phyloP scores from a whole-genome alignment of 2,888 invertebrate species.

The Caenorhabditis uteleia region DNA sequence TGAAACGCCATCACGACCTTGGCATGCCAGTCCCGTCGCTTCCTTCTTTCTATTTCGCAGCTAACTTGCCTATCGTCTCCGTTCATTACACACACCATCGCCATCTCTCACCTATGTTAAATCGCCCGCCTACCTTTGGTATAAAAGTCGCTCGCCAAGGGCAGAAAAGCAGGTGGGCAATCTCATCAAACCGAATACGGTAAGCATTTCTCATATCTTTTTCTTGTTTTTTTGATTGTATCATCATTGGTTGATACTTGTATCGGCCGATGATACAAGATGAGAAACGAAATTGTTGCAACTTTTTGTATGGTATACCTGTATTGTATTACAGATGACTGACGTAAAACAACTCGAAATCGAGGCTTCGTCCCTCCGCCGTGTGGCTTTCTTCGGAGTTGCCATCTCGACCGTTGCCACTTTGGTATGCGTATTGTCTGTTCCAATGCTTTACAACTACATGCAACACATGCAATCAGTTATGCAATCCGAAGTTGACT shows the following conservation, averaged over 20 bases:
- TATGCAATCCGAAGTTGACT: constrained; percentile 62
- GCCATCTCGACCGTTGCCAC: constrained; percentile 59
- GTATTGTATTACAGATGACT: constrained; percentile 44
- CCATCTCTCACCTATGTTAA: constrained; percentile 27
- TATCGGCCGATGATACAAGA: neutral
- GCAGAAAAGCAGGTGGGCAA: constrained; percentile 45
- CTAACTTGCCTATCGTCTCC: constrained; percentile 24
- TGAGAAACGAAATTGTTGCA: no score
- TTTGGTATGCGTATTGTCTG: constrained; percentile 57
- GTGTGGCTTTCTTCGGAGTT: constrained; percentile 62
- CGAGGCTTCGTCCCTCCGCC: constrained; percentile 56
- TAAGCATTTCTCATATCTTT: constrained; percentile 24
- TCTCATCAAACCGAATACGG: constrained; percentile 43
- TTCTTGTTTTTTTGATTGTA: constrained; percentile 11
- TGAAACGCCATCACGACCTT: constrained; percentile 33
- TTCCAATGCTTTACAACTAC: constrained; percentile 67
- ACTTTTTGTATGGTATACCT: neutral
- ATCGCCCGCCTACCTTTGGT: constrained; percentile 46
- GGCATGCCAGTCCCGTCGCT: constrained; percentile 31
- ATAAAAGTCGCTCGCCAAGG: constrained; percentile 37
- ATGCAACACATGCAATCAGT: constrained; percentile 65
- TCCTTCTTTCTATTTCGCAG: constrained; percentile 27
- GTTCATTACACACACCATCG: constrained; percentile 13
- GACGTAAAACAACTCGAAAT: constrained; percentile 56
- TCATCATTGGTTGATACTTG: neutral